Evolutionary conservation across 2,113 vertebrate genomes (phyloP).

Genomic region (Nannospalax galili): DNA sequence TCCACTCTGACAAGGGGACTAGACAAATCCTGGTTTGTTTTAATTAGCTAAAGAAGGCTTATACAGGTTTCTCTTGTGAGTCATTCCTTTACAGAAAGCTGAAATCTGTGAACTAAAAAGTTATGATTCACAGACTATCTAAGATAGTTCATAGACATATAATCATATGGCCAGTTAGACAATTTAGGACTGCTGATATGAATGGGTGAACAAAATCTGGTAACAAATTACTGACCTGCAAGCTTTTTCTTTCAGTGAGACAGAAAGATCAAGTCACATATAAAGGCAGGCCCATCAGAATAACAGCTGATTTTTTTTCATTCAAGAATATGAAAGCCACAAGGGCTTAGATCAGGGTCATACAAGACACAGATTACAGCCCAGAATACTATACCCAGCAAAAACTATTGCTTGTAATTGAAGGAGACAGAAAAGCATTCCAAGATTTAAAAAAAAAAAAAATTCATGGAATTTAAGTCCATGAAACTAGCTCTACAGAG

Average conservation of each 20-base stretch:
- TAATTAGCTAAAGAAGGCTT: not conserved
- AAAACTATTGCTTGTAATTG: no score
- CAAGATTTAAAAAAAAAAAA: no score
- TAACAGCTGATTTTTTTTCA: no score
- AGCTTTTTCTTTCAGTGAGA: conserved; percentile 78
- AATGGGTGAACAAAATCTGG: conserved; percentile 75
- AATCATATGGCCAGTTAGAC: not conserved
- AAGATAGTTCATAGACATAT: not conserved
- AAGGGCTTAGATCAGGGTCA: no score
- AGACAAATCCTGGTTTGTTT: not conserved
- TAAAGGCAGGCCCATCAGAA: no score
- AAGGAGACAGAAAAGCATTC: no score
- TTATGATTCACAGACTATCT: not conserved
- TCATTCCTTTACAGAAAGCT: not conserved
- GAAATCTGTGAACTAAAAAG: conserved; percentile 42
- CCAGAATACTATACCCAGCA: no score
- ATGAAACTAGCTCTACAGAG: no score
- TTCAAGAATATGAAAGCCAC: no score
- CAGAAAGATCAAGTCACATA: no score
- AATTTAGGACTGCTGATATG: conserved; percentile 26
- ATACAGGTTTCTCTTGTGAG: not conserved
- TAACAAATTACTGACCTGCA: conserved; percentile 82
- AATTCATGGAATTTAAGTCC: no score
- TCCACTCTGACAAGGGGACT: not conserved
- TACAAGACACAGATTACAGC: no score